Evolutionary conservation across 2,888 invertebrate species (phyloP), one percentile per base, ranked within the genome.

Genomic region (Danaus chrysippus): DNA sequence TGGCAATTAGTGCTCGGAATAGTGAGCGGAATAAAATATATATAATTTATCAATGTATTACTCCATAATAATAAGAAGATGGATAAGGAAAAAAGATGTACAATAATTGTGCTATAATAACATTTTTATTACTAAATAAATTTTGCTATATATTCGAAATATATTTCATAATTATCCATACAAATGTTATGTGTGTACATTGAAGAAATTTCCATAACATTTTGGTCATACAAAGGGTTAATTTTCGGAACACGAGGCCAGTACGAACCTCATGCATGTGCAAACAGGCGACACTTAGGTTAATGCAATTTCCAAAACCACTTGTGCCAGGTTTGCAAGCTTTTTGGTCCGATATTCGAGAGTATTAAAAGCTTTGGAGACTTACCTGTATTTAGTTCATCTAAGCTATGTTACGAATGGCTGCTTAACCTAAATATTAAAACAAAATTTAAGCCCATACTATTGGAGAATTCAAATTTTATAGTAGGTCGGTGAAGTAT

Each of bases 241-340:
- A 49, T 49, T 17, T 49, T 10, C 49, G 10, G 49, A 2, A 17
- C 17, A 15, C 49, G 49, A 17, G 10, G 17, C 5, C 17, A 49
- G 49, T 49, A 10, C 10, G 17, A 49, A 49, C 49, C 54, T 61
- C 56, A 57, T 59, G 54, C 60, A 59, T 52, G 54, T 54, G 59
- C 65, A 61, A 63, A 54, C 61, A 63, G 55, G 23, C 54, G 34
- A 41, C 42, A 44, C 58, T 46, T 56, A 53, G 52, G 56, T 66
- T 34, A 63, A 63, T 54, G 56, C 66, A 63, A 63, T 63, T 63
- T 65, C 54, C 61, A 54, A 46, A 42, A 59, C 61, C 58, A 61
- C 56, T 63, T 49, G 49, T 10, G 49, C 17, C 17, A 17, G 17
- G 10, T 49, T 49, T 17, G 17, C 17, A 17, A 49, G 17, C 49